Conservation (phyloP, 1,140 invertebrate genomes). For the Drosophila santomea region DNA sequence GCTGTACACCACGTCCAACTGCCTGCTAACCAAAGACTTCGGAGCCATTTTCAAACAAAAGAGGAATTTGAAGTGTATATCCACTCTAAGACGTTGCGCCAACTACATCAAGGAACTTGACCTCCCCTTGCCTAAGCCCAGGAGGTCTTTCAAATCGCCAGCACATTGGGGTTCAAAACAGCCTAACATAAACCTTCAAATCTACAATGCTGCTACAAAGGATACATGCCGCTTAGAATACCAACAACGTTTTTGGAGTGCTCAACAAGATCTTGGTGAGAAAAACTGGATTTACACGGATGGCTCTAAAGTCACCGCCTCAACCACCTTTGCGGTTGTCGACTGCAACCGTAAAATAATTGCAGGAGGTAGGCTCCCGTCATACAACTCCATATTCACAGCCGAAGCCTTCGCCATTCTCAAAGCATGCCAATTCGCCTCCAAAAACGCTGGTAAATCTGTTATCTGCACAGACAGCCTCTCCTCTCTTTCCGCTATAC, state of each 20-base stretch:
- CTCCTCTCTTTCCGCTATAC: background rate
- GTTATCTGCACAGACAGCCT: background rate
- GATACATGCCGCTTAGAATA: too few relatives aligned
- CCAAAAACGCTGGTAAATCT: background rate
- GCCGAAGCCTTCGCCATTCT: background rate
- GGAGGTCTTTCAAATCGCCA: too few relatives aligned
- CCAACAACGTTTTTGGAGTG: background rate
- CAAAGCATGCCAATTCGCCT: background rate
- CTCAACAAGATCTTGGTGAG: background rate
- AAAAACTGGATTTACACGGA: too few relatives aligned
- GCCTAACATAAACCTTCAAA: too few relatives aligned
- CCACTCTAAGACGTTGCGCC: too few relatives aligned
- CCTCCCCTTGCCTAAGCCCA: too few relatives aligned
- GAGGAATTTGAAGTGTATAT: background rate
- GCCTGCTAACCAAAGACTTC: background rate
- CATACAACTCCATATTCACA: background rate
- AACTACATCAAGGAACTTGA: too few relatives aligned
- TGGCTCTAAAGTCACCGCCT: too few relatives aligned
- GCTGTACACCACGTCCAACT: too few relatives aligned
- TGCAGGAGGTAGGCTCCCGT: background rate
- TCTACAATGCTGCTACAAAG: too few relatives aligned
- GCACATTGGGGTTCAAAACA: too few relatives aligned
- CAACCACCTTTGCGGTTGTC: too few relatives aligned
- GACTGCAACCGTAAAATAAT: background rate
- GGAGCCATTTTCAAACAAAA: background rate